Evolutionary conservation across 2,113 vertebrate genomes (phyloP).

Genomic region (Prunella fulvescens): DNA sequence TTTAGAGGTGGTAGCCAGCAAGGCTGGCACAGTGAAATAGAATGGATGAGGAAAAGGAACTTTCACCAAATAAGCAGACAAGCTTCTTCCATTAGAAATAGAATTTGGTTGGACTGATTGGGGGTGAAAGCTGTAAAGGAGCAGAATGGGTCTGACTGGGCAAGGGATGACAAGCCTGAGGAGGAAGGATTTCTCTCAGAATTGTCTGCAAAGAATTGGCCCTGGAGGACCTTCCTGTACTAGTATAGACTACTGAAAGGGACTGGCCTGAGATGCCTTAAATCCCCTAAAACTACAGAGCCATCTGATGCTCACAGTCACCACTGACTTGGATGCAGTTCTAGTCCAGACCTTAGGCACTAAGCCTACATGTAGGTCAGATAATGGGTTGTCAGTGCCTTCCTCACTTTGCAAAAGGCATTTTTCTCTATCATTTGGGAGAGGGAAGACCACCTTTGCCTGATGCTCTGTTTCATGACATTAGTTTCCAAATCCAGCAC

Average conservation of each 20-base stretch:
- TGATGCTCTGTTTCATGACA: background rate
- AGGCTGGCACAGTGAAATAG: background rate
- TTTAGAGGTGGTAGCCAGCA: background rate
- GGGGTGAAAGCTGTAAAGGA: background rate
- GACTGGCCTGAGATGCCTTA: background rate
- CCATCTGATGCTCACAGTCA: background rate
- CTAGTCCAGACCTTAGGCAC: background rate
- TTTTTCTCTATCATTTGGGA: background rate
- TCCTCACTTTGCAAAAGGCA: background rate
- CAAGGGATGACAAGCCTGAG: background rate
- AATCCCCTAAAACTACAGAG: background rate
- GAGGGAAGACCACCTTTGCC: background rate
- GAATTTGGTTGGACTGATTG: background rate
- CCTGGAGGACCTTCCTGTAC: background rate
- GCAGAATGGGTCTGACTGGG: background rate
- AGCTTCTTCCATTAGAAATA: background rate
- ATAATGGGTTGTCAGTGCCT: background rate
- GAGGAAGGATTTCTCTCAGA: background rate
- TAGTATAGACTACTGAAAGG: background rate
- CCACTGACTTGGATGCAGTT: background rate
- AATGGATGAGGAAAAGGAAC: background rate
- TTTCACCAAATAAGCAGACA: background rate
- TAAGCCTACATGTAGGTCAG: background rate
- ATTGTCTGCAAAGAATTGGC: background rate
- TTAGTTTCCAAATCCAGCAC: background rate